Base-by-base conservation (phyloP, 2,113 vertebrate genomes). In the Odontesthes bonariensis region DNA sequence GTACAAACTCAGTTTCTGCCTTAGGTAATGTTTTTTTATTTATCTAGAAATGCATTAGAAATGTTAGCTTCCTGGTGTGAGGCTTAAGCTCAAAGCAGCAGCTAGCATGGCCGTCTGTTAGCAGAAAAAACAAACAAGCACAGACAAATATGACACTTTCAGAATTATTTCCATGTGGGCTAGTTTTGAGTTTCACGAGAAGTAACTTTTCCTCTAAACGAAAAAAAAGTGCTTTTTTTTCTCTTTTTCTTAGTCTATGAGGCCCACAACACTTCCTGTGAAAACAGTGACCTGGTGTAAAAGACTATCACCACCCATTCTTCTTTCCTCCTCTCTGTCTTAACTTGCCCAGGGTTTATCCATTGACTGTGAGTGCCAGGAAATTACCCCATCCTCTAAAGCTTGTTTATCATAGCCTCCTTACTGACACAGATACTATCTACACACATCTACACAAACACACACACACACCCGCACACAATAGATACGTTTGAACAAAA, bases 371-470 rank as follows among this genome's bases (percentile, higher is more conserved):
- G 67, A 75, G 83, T 84, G 84, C 70, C 73, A 87, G 90, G 89
- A 91, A 91, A 88, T 86, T 74, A 60, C 80, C 42, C 87, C 86
- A 76, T 91, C 90, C 81, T 87, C 53, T 80, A 47, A 83, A 68
- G 89, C 89, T 78, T 90, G 89, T 90, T 91, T 90, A 76, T 79
- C 64, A 35, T 62, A 68, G 80, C 77, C 54, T 88, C 62, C 66
- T 81, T 74, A 78, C 74, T 62, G 66, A 83, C 86, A 73, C 69
- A 73, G 35, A 2, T 8, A 47, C 47, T 32, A 67, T 75, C 74
- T 71, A 72, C 68, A 68, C 61, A 38, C 35, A 27, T 27, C 27
- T 27, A 70, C 52, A 58, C 71, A 31, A 7, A 40, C 40, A 59
- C 47, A 57, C 27, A 35, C 61, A 35, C 42, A 69, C 8, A 47